Conservation (phyloP, 2,888 invertebrate genomes). For the Erynnis tages region DNA sequence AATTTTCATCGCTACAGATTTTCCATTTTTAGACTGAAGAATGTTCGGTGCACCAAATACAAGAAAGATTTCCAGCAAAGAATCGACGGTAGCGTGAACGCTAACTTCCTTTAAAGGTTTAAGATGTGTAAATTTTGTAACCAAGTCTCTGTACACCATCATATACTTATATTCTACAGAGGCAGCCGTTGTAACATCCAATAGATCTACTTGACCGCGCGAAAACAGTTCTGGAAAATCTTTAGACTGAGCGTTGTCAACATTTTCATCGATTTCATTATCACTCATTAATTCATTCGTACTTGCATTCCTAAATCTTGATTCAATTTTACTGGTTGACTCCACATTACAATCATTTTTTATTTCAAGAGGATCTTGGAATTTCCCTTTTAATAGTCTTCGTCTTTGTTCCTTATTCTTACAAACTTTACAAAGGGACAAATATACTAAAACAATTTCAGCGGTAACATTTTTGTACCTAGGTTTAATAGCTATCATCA, state of each 20-base stretch:
- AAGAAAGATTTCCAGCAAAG: conserved; percentile 46
- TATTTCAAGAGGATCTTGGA: not conserved
- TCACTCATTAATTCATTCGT: not conserved
- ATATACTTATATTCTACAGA: conserved; percentile 52
- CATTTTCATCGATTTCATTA: not conserved
- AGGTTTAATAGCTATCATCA: conserved; percentile 49
- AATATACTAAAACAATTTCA: conserved; percentile 48
- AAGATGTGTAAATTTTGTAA: conserved; percentile 51
- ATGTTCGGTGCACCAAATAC: conserved; percentile 58
- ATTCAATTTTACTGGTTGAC: not conserved
- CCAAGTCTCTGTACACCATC: conserved; percentile 51
- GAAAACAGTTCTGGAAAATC: conserved; percentile 48
- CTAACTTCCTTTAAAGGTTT: conserved; percentile 48
- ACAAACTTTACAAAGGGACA: conserved; percentile 50
- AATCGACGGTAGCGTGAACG: conserved; percentile 40
- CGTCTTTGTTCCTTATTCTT: conserved; percentile 2
- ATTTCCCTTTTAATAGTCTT: not conserved
- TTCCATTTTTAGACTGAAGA: conserved; percentile 51
- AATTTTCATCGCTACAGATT: conserved; percentile 37
- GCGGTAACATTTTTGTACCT: conserved; percentile 54
- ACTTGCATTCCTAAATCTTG: too few species aligned
- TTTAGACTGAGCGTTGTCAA: not conserved
- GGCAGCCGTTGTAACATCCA: conserved; percentile 46
- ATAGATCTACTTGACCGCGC: conserved; percentile 53
- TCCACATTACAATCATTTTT: not conserved